Base-by-base conservation (phyloP, 2,888 invertebrate genomes). In the Drosophila diplacantha region DNA sequence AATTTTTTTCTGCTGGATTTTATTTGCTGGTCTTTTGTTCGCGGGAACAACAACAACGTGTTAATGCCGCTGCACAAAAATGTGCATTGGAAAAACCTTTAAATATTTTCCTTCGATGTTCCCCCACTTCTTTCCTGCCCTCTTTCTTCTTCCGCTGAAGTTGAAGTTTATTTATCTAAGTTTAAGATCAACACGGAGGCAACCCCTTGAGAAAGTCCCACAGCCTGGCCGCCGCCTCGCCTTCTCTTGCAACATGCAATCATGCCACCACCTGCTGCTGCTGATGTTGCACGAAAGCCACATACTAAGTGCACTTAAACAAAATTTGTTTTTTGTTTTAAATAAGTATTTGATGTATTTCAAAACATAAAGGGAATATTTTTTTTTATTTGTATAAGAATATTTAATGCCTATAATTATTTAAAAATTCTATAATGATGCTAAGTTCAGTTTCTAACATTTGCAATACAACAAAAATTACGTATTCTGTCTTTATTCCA, bases 101-200 rank as follows among this genome's bases (percentile, higher is more conserved):
- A 69, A 82, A 61, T 46, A 41, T 58, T 65, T 55, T 51, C 11
- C 35, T 37, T 41, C 49, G 39, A 32, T 34, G 41, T 34, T 41
- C 22, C n/a, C 24, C 18, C 11, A 22, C 16, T 12, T 20, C 4
- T 35, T 32, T 16, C 20, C 26, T 50, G 22, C 53, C 34, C 22
- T 24, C 12, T 9, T n/a, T 49, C 34, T 34, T 47, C 41, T 59
- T 68, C 29, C 53, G n/a, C 49, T 67, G 62, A 62, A 71, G 78
- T 74, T 78, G 74, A 83, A 83, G 73, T 83, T 81, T 78, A 78
- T 78, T 78, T 83, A 78, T 78, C 78, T 78, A 71, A 78, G 78
- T 78, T 83, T 71, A 73, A 73, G 81, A 78, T 78, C 78, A 83
- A 81, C 78, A 78, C 78, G 78, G 78, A 77, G 78, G 67, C 70